A percentile compares a stretch with the other conserved stretches of the same genome.
phyloP scores from a whole-genome alignment of 1,140 invertebrate genomes.

The Trypoxylus dichotomus region DNA sequence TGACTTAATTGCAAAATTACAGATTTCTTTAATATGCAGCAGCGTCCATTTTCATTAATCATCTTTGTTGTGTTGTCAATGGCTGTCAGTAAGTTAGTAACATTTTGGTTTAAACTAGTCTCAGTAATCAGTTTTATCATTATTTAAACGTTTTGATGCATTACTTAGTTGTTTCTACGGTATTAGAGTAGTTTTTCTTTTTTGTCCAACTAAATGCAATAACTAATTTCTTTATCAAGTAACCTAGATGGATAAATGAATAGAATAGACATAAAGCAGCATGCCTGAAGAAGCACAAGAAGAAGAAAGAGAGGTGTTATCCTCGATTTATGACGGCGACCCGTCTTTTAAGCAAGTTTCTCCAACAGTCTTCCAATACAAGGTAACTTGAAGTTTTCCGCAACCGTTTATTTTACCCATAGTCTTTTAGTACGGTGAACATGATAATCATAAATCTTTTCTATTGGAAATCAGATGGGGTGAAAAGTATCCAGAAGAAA shows the following conservation, averaged over 20 bases:
- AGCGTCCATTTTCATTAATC: neutral
- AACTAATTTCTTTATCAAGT: neutral
- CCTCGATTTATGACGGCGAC: conserved; percentile 94
- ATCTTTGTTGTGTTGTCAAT: neutral
- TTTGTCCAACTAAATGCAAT: neutral
- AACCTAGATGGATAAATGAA: neutral
- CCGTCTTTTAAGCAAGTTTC: conserved; percentile 80
- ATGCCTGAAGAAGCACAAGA: conserved; percentile 74
- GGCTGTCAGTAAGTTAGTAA: too few relatives aligned
- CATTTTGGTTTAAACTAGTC: neutral
- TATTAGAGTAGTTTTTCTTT: neutral
- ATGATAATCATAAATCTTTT: conserved; percentile 79
- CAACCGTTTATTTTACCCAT: neutral
- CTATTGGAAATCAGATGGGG: conserved; percentile 86
- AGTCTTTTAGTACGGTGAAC: conserved; percentile 73
- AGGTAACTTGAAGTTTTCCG: conserved; percentile 61
- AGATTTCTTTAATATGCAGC: too few relatives aligned
- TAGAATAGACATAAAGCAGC: neutral
- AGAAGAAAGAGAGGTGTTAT: conserved; percentile 88
- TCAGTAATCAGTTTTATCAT: neutral
- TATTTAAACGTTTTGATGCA: neutral
- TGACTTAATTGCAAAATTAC: neutral
- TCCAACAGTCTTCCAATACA: conserved; percentile 83
- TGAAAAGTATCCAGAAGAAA: conserved; percentile 79
- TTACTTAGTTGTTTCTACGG: neutral